These are phyloP conservation scores for Hipparchia semele DNA, from an alignment of 2,888 invertebrate species.

Conservation along the genomic window DNA sequence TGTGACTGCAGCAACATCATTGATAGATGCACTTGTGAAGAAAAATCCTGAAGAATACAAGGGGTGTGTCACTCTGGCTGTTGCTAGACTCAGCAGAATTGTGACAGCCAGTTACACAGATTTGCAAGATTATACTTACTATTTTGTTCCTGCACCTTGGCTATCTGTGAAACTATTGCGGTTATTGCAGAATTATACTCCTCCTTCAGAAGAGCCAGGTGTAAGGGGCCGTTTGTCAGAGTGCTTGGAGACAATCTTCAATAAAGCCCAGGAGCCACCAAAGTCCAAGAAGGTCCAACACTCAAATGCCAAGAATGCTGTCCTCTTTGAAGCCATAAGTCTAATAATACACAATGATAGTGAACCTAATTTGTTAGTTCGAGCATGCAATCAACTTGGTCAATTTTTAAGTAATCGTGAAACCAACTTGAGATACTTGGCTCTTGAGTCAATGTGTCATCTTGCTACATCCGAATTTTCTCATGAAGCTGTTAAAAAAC, in stretches of 20 bases:
- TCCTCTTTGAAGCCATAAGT: constrained; percentile 99
- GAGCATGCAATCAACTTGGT: constrained; percentile 99
- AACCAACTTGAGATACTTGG: constrained; percentile 98
- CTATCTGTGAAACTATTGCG: constrained; percentile 98
- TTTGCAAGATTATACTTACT: constrained; percentile 99
- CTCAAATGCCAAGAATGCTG: constrained; percentile 99
- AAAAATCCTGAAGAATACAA: constrained; percentile 99
- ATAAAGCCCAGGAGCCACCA: constrained; percentile 99
- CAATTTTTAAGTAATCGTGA: constrained; percentile 98
- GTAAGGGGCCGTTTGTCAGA: constrained; percentile 98
- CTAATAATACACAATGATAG: constrained; percentile 99
- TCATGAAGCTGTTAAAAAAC: constrained; percentile 99
- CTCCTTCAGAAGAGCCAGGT: constrained; percentile 97
- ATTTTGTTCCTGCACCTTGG: constrained; percentile 99
- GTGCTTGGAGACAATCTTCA: constrained; percentile 98
- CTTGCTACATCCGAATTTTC: constrained; percentile 99
- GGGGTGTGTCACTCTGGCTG: constrained; percentile 98
- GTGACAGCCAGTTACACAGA: constrained; percentile 99
- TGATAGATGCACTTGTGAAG: constrained; percentile 99
- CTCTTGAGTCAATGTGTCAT: constrained; percentile 99
- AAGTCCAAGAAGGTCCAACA: constrained; percentile 99
- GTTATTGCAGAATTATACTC: constrained; percentile 98
- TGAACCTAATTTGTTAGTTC: constrained; percentile 97
- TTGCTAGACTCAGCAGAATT: constrained; percentile 98
- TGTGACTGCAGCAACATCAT: constrained; percentile 98